A percentile compares a stretch with the other conserved stretches of the same genome.
Conservation (phyloP, 2,113 vertebrate species). For the Xerus inauris region DNA sequence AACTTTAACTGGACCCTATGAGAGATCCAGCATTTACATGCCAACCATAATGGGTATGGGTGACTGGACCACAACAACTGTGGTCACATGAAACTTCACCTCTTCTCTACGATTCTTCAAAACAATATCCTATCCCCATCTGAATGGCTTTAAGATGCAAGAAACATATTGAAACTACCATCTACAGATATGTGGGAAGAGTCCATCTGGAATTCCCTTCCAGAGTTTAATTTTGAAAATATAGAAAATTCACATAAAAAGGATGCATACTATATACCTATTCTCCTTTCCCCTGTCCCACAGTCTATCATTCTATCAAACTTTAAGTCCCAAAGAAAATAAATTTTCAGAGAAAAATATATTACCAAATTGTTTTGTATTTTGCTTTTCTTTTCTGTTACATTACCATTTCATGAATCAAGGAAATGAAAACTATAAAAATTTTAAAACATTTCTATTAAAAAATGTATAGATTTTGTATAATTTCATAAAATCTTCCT, state of each 20-base stretch:
- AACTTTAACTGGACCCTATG: background rate
- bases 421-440: constrained; percentile 18
- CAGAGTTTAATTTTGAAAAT: background rate
- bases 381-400: constrained; percentile 13
- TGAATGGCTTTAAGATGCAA: background rate
- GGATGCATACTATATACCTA: background rate
- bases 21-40: background rate
- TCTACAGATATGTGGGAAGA: background rate
- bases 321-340: background rate
- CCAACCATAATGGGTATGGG: background rate
- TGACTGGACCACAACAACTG: background rate
- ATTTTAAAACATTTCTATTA: constrained; percentile 37
- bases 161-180: background rate
- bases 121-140: background rate
- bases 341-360: background rate
- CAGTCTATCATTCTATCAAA: background rate
- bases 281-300: background rate
- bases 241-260: background rate
- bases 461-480: constrained; percentile 4
- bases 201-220: background rate
- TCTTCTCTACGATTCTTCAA: background rate
- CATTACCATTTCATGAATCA: constrained; percentile 6
- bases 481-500: constrained; percentile 4
- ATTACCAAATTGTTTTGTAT: background rate
- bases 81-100: background rate